Base-by-base conservation (phyloP, 2,888 invertebrate genomes). In the Metopia argyrocephala region DNA sequence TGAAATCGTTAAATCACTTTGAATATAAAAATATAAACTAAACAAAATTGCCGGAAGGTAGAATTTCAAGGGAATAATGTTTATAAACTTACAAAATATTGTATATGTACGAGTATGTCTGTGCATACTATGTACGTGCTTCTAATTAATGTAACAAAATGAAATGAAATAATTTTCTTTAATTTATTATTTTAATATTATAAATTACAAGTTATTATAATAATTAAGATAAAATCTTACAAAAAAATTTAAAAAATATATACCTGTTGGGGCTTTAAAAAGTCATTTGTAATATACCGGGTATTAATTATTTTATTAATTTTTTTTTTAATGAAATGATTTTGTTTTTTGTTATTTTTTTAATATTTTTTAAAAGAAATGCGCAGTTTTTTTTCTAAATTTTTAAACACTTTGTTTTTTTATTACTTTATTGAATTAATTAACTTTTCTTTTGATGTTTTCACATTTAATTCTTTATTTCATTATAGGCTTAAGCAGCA, bases 1-100 rank as follows among this genome's bases (percentile, higher is more conserved):
- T 28, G 25, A 64, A 20, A 48, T 15, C 9, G 9, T 15, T 38
- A 12, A 3, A 9, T 38, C 38, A 2, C 3, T 15, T 38, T 12
- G 9, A 12, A 12, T 38, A 9, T 38, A 12, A 38, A 38, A 38
- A 12, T 15, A 27, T n/a, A 56, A 56, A n/a, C 15, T 3, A 27
- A 25, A 27, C 18, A 69, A 69, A 46, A 56, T 27, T 56, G 54
- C 76, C 76, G 68, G 76, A 76, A 76, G 69, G 23, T 56, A 64
- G 31, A 76, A 62, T 38, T 50, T 52, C 66, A 61, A 69, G 31
- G 21, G 57, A 25, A 45, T 25, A 27, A 5, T 15, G 38, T 15
- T 15, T 38, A 38, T 38, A 15, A 15, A 15, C 9, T 9, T n/a
- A n/a, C n/a, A n/a, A n/a, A n/a, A n/a, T 9, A 9, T 0, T 3